Base-by-base conservation (phyloP, 2,113 vertebrate genomes). In the Brachypteracias leptosomus region DNA sequence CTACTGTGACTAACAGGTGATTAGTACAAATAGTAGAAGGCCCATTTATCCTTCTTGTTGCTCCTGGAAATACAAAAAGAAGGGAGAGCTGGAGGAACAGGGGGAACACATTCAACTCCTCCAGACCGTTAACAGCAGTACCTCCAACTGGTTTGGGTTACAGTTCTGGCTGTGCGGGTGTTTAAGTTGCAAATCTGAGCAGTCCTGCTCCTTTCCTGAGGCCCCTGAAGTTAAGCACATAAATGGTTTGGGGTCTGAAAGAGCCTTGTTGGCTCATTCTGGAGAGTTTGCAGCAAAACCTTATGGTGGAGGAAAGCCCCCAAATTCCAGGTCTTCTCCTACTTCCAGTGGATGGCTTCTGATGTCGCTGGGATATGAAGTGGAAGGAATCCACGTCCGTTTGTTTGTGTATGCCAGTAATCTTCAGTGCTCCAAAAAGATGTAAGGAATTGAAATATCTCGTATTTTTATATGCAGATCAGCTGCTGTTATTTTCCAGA, bases 1-100 rank as follows among this genome's bases (percentile, higher is more conserved):
- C 55, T 91, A 3, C 49, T 52, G 49, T 92, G 86, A 93, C 93
- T 89, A 96, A 58, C 35, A 68, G 73, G 88, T 78, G 68, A 89
- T 96, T 52, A 84, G 54, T 49, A 38, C 65, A 81, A 84, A 72
- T 44, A 75, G 52, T 38, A 88, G 63, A 88, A 96, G 67, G 33
- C n/a, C 36, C 8, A 13, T 85, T 91, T 79, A 59, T 84, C 54
- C 74, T 88, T 15, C 26, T 22, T 49, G 72, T 84, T 65, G 36
- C 68, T 86, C 13, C 36, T 75, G 71, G 73, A 92, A 92, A 46
- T 75, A 72, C 17, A 63, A 57, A 70, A 59, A 87, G 78, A 65
- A n/a, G 29, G 10, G 51, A 58, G 71, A 63, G 51, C 70, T 85
- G 26, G 25, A 24, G 15, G 28, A 78, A 31, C 20, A 26, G 38